Evolutionary conservation across 1,140 invertebrate species (phyloP).

Genomic region (Cydia splendana): DNA sequence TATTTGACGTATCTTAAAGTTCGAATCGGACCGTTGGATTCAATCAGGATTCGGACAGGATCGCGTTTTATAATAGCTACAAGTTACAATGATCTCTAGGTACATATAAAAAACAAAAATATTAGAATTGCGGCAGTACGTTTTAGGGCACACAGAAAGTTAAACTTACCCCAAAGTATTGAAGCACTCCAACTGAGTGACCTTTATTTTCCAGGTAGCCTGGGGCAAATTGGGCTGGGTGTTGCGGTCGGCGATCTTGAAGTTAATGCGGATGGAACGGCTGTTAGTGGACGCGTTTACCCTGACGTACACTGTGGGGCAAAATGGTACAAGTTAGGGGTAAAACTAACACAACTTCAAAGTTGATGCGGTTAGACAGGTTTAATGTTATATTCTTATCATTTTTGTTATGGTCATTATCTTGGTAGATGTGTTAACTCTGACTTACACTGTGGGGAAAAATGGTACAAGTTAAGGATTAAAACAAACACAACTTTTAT

Average conservation of each 20-base stretch:
- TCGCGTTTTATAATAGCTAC: too few relatives aligned
- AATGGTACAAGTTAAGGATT: background rate
- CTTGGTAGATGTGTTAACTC: too few relatives aligned
- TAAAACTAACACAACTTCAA: too few relatives aligned
- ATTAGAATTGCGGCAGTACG: too few relatives aligned
- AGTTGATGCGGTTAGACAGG: too few relatives aligned
- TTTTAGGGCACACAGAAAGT: too few relatives aligned
- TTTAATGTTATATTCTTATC: too few relatives aligned
- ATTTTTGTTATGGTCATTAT: too few relatives aligned
- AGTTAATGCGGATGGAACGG: slow-evolving; percentile 66
- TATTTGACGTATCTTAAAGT: too few relatives aligned
- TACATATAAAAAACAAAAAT: too few relatives aligned
- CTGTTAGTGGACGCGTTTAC: slow-evolving; percentile 75
- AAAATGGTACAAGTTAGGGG: background rate
- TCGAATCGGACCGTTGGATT: background rate
- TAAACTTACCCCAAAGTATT: slow-evolving; percentile 70
- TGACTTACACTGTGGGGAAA: background rate
- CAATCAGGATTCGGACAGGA: too few relatives aligned
- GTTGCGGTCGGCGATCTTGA: slow-evolving; percentile 72
- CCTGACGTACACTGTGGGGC: slow-evolving; percentile 66
- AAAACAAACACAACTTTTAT: background rate
- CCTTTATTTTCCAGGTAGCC: slow-evolving; percentile 81
- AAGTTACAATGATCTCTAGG: too few relatives aligned
- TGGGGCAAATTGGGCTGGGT: slow-evolving; percentile 68
- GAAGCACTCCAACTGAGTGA: slow-evolving; percentile 83